phyloP scores from a whole-genome alignment of 2,797 vertebrate genomes.

The Epinephelus coioides region DNA sequence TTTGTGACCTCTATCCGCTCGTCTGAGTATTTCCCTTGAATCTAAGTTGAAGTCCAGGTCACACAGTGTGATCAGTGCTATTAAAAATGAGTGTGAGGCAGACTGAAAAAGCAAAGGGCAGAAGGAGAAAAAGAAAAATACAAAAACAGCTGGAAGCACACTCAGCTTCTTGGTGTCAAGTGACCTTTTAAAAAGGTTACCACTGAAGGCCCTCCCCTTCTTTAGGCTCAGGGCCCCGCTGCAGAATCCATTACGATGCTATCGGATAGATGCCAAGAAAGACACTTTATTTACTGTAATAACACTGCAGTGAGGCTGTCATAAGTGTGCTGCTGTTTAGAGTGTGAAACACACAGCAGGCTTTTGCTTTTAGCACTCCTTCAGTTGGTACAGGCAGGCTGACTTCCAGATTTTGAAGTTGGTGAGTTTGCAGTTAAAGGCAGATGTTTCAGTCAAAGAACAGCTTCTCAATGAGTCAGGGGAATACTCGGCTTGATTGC shows the following conservation, averaged over 20 bases:
- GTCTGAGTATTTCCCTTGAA: background rate
- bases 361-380: background rate
- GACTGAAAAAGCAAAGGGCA: background rate
- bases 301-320: background rate
- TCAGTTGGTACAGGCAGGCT: background rate
- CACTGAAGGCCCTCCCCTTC: conserved; percentile 11
- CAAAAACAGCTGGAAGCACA: conserved; percentile 23
- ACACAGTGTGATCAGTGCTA: background rate
- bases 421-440: background rate
- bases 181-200: conserved; percentile 35
- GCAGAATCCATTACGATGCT: conserved; percentile 30
- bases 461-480: conserved; percentile 2
- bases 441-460: conserved; percentile 41
- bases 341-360: background rate
- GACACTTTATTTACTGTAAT: background rate
- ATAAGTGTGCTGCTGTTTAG: background rate
- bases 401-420: conserved; percentile 4
- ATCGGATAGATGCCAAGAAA: background rate
- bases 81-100: background rate
- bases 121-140: background rate
- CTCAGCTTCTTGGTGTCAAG: conserved; percentile 28
- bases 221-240: conserved; percentile 10
- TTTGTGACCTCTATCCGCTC: background rate
- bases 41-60: background rate
- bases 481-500: conserved; percentile 4